Conservation (phyloP, 2,113 vertebrate genomes). For the Edolisoma coerulescens region DNA sequence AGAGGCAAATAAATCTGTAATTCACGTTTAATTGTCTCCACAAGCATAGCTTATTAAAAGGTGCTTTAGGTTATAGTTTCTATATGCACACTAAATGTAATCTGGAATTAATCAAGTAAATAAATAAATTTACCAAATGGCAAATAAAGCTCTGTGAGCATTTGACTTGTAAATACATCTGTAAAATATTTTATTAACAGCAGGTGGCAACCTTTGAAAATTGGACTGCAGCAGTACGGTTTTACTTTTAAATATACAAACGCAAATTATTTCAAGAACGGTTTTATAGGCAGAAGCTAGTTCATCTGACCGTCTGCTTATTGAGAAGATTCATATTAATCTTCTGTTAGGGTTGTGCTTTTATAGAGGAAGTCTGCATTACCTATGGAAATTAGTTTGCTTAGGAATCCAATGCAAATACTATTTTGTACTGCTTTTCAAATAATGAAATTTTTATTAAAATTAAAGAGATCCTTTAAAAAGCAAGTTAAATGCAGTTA, state of each 20-base stretch:
- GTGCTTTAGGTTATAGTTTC: background rate
- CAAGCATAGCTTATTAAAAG: background rate
- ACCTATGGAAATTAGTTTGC: background rate
- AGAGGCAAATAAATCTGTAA: background rate
- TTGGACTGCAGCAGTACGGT: slow-evolving; percentile 3
- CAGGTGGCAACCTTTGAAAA: slow-evolving; percentile 82
- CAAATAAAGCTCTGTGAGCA: background rate
- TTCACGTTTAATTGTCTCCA: background rate
- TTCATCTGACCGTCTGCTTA: background rate
- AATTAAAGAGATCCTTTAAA: background rate
- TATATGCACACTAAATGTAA: background rate
- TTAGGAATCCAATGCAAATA: background rate
- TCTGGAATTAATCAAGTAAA: slow-evolving; percentile 5
- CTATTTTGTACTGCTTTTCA: background rate
- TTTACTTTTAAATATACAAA: background rate
- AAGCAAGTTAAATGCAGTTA: background rate
- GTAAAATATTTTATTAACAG: slow-evolving; percentile 78
- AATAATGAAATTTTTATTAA: background rate
- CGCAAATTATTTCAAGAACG: background rate
- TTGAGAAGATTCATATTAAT: background rate
- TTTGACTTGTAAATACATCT: slow-evolving; percentile 54
- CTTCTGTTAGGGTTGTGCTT: background rate
- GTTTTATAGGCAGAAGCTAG: background rate
- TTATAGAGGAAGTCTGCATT: background rate
- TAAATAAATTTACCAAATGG: slow-evolving; percentile 1